Base-by-base conservation (phyloP, 2,888 invertebrate genomes). In the Pterostichus madidus region DNA sequence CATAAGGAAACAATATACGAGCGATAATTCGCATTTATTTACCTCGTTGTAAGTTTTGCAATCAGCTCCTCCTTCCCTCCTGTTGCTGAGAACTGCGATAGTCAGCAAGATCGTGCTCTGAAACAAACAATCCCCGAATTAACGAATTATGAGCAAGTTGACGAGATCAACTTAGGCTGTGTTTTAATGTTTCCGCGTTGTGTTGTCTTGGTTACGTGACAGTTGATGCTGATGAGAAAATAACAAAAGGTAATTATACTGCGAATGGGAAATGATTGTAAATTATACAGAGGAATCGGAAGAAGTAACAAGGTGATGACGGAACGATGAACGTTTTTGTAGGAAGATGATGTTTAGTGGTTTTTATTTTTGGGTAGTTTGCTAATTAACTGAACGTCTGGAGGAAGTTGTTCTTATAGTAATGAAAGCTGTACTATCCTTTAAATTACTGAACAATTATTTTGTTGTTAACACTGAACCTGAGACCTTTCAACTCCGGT, bases 11-110 rank as follows among this genome's bases (percentile, higher is more conserved):
- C 73, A 73, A 73, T 73, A 73, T n/a, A 71, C 39, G 61, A 68
- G 64, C 64, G 35, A 68, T 68, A 39, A 68, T 68, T 39, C 71
- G 35, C 71, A 80, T 75, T 81, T 81, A 80, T 75, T 81, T 81
- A 81, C 81, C 81, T 81, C 81, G 49, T 75, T 81, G 52, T 81
- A 81, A 11, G 81, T 81, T 75, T 75, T 81, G 75, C 81, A 81
- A 81, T 81, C 59, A 35, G 59, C 81, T 75, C 53, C 59, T 5
- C 75, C 81, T 46, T 35, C 75, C 15, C 61, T 44, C 11, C 81
- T 56, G n/a, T 56, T 35, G 31, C 59, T 81, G 75, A 73, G 59
- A 46, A 81, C 31, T 35, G 75, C 75, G 13, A 75, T 32, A 49
- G 75, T 59, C 52, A 81, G 75, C 59, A 81, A 35, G n/a, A 81